These are phyloP conservation scores for Scortum barcoo DNA, from an alignment of 2,113 vertebrate genomes.

Conservation along the genomic window DNA sequence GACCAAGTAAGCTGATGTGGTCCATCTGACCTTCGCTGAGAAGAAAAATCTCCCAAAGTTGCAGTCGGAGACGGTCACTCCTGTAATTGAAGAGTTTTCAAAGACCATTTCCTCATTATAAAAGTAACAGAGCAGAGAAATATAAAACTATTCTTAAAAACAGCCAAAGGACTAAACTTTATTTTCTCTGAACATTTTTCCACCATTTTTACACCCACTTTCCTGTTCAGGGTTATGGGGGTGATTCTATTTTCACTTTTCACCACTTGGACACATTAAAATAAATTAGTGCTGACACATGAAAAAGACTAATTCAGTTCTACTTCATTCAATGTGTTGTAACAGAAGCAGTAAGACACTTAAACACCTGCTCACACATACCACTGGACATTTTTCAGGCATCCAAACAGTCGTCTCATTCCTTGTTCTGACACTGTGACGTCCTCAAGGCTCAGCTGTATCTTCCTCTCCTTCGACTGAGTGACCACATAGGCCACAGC, in stretches of 20 bases:
- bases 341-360: neutral
- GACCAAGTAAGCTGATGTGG: neutral
- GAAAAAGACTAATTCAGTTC: neutral
- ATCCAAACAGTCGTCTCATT: conserved; percentile 32
- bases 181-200: neutral
- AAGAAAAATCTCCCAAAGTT: conserved; percentile 41
- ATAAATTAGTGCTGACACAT: neutral
- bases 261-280: neutral
- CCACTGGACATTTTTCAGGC: conserved; percentile 25
- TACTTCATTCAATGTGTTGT: neutral
- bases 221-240: neutral
- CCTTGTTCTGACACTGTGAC: neutral
- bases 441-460: neutral
- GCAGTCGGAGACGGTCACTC: conserved; percentile 16
- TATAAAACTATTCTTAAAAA: neutral
- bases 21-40: conserved; percentile 23
- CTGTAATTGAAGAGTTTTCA: neutral
- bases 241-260: neutral
- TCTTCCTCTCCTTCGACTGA: conserved; percentile 34
- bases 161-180: neutral
- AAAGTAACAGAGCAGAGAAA: neutral
- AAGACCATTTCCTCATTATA: neutral
- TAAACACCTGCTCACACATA: neutral
- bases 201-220: neutral
- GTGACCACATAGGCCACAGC: conserved; percentile 51